Base-by-base conservation (phyloP, 2,888 invertebrate species). In the Pseudococcus jackbeardsleyi region DNA sequence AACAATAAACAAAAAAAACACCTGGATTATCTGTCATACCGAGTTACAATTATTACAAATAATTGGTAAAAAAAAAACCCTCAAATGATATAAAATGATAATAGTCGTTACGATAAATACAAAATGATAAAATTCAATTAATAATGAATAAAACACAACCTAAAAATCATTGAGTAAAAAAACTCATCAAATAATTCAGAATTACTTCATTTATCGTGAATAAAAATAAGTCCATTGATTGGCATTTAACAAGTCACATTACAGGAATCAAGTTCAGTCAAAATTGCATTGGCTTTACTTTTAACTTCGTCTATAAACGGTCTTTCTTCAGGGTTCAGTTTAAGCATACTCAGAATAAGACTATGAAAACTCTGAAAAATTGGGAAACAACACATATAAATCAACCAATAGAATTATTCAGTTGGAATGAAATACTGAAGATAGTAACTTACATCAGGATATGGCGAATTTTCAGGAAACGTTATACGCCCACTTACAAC, bases 251-350 rank as follows among this genome's bases (percentile, higher is more conserved):
- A 88, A n/a, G 82, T 17, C 17, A 82, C 82, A 17, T 22, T 15
- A 59, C 33, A 48, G 33, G 50, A 48, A 82, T 88, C 46, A 12
- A 88, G 12, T 82, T 88, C 88, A 54, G 50, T 39, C 33, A 88
- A 42, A 48, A 88, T 54, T 33, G 59, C 33, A 19, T 88, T 88
- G 8, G 82, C 79, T 82, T 59, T 88, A 19, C 82, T 50, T 59
- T 59, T 88, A 9, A 96, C 94, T 90, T 94, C 94, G 90, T 95
- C 94, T 89, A 96, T 94, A 90, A 94, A 96, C 11, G 96, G 96
- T 89, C 96, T 92, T 91, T 96, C 95, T 92, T 94, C 93, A 42
- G 95, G 94, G 92, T 95, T 95, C n/a, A 95, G 94, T 90, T 94
- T 94, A 89, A 96, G 92, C 93, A 96, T 94, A 89, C 93, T 94